Base-by-base conservation (phyloP, 2,888 invertebrate species). In the Pheosia gnoma region DNA sequence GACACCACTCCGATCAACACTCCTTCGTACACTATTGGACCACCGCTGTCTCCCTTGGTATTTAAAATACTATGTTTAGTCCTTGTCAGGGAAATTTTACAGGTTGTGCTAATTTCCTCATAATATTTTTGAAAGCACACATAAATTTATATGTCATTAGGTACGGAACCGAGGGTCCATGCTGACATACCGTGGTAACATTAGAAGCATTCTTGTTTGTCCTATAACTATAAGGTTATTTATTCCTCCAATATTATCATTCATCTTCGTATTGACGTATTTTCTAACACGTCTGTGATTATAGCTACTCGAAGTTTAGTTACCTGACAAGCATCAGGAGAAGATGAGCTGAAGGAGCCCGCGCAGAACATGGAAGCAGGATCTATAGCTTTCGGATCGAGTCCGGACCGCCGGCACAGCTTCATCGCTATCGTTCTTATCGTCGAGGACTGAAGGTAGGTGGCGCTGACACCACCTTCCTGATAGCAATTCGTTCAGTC, bases 271-370 rank as follows among this genome's bases (percentile, higher is more conserved):
- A n/a, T n/a, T n/a, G 25, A 25, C 25, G 25, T 25, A 25, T 25
- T 25, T 25, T 25, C 25, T 25, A 25, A 25, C 2, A 25, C 25
- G 25, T 25, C 25, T 25, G 25, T 25, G 25, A 0, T 25, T 25
- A 25, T 25, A 25, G 25, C 25, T 25, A 25, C 39, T 43, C 9
- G 3, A 9, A 8, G 43, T 25, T 11, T 57, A 11, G 10, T 64
- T 76, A 94, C 94, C 87, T 94, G 94, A 61, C 94, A 94, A 58
- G 94, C 91, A 76, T 94, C 94, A 58, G 92, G 90, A 4, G 93
- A 90, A 0, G 87, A 85, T 49, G 89, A 88, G n/a, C 75, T 83
- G 71, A 91, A 89, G 37, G 91, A 90, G 0, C 94, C 94, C 0
- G 94, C 94, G 60, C 94, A 95, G 75, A 95, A 91, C 94, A 94